These are phyloP conservation scores for Mastacembelus armatus DNA, from an alignment of 2,797 vertebrate genomes.

Conservation along the genomic window DNA sequence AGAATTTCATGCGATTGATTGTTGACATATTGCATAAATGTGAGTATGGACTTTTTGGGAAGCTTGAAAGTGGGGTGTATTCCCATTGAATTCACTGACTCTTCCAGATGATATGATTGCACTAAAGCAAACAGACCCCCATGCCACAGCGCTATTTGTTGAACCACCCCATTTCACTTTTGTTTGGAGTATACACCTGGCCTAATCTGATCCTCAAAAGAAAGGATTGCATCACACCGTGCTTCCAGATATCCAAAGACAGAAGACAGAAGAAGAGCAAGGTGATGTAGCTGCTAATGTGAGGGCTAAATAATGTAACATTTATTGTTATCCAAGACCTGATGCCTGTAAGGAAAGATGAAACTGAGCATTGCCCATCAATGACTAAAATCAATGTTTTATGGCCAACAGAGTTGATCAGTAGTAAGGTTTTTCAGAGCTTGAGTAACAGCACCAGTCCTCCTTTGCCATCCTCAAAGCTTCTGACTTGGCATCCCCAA, in stretches of 20 bases:
- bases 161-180: conserved; percentile 38
- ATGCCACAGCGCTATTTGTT: conserved; percentile 38
- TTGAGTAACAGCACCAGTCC: conserved; percentile 7
- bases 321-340: conserved; percentile 9
- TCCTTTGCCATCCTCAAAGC: conserved; percentile 16
- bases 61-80: too few relatives aligned
- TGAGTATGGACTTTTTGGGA: conserved; percentile 30
- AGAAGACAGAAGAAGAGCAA: too few relatives aligned
- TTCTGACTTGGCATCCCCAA: conserved; percentile 45
- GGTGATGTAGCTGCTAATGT: conserved; percentile 14
- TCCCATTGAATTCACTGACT: too few relatives aligned
- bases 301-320: conserved; percentile 1
- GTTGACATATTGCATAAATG: conserved; percentile 34
- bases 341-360: conserved; percentile 10
- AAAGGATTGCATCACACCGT: conserved; percentile 37
- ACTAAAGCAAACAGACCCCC: conserved; percentile 51
- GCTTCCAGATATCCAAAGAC: conserved; percentile 5
- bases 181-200: conserved; percentile 54
- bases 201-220: conserved; percentile 34
- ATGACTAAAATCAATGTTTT: background rate
- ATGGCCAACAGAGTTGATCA: conserved; percentile 6
- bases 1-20: conserved; percentile 17
- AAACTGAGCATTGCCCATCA: background rate
- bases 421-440: conserved; percentile 1
- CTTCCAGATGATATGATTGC: conserved; percentile 24